Conservation (phyloP, 2,888 invertebrate species). For the Mylabris sibirica region DNA sequence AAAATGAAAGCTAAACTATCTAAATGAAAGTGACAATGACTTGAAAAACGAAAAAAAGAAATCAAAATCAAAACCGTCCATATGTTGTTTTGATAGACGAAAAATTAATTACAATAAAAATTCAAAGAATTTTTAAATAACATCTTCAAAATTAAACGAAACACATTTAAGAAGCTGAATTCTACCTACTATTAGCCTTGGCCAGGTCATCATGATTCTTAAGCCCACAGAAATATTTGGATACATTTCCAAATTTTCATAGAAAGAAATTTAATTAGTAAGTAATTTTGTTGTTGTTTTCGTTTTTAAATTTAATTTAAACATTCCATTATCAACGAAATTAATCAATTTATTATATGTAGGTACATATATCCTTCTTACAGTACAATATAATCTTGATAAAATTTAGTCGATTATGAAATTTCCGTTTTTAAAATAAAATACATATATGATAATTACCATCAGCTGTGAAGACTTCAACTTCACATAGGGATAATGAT, state of each 20-base stretch:
- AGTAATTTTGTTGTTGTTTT: neutral
- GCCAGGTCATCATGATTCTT: neutral
- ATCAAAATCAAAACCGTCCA: conserved; percentile 22
- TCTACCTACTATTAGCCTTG: neutral
- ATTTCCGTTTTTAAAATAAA: conserved; percentile 11
- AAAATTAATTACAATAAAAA: neutral
- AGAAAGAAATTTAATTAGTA: conserved; percentile 11
- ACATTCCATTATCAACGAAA: conserved; percentile 7
- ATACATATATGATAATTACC: conserved; percentile 63
- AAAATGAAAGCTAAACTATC: conserved; percentile 29
- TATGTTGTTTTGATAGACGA: conserved; percentile 3
- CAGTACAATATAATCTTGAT: conserved; percentile 20
- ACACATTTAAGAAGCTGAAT: neutral
- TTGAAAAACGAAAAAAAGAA: conserved; percentile 12
- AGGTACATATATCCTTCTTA: conserved; percentile 9
- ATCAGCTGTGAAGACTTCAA: conserved; percentile 90
- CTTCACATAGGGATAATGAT: conserved; percentile 88
- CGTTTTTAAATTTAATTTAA: neutral
- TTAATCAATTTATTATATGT: conserved; percentile 14
- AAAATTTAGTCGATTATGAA: conserved; percentile 20
- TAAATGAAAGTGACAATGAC: conserved; percentile 27
- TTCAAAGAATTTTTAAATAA: neutral
- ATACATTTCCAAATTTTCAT: conserved; percentile 5
- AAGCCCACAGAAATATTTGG: neutral
- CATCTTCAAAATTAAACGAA: neutral